Base-by-base conservation (phyloP, 2,797 vertebrate species). In the Synaphobranchus kaupii region DNA sequence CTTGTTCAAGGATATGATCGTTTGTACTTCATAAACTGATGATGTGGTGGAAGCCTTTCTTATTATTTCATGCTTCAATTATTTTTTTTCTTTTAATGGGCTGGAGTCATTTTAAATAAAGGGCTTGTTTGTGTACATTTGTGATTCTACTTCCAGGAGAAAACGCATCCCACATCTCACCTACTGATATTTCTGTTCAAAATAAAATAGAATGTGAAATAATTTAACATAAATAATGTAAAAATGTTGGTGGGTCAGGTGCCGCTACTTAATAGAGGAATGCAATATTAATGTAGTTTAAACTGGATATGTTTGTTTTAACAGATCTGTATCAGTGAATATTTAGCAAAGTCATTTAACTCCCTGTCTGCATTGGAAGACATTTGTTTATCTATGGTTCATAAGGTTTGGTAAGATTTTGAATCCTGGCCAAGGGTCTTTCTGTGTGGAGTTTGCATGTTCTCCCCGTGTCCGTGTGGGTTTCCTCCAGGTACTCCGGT, bases 81-180 rank as follows among this genome's bases (percentile, higher is more conserved):
- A 22, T 78, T 47, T 78, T n/a, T 78, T 44, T 17, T 39, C 47
- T 78, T 78, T 78, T n/a, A n/a, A 47, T 39, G 17, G 50, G 44
- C 78, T n/a, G 25, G 31, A 81, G 47, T 44, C 20, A 50, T 81
- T 81, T 81, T 44, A 78, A 78, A 13, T 39, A 78, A 78, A 78
- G 31, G 71, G 31, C 13, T 39, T 31, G 73, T 22, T 78, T 39
- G 34, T 39, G 34, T 78, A 73, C 10, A 3, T 31, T 73, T 73
- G 28, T 5, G 73, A 44, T 47, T 78, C 15, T 25, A 44, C 39
- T 44, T 78, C 20, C 34, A 10, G 34, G 73, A 13, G 68, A 78
- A 20, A 78, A 20, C 15, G 1, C 34, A 39, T 20, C 66, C 66
- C 66, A 71, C n/a, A 44, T 20, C 15, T 78, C 73, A 25, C 15